Conservation (phyloP, 2,888 invertebrate species). For the Oligia fasciuncula region DNA sequence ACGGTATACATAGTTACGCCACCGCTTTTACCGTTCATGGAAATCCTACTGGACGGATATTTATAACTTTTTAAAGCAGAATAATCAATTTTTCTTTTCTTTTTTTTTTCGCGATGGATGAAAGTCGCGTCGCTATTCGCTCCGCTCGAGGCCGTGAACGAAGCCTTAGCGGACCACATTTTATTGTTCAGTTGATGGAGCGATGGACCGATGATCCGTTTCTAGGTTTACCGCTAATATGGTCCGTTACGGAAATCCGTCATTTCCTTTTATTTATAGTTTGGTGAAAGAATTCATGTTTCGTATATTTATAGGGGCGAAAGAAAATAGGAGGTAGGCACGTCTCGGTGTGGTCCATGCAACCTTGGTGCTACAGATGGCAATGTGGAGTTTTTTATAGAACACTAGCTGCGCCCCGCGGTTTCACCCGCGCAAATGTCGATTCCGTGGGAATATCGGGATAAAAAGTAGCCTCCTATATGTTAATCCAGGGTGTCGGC, state of each 20-base stretch:
- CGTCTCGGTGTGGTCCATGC: neutral
- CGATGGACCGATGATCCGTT: slow-evolving; percentile 43
- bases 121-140: neutral
- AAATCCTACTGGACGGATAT: neutral
- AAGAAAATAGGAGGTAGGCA: neutral
- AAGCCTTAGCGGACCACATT: slow-evolving; percentile 48
- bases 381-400: accelerated
- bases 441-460: too few species aligned
- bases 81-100: neutral
- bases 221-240: slow-evolving; percentile 46
- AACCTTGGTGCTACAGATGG: neutral
- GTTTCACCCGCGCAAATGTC: too few species aligned
- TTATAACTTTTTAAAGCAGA: neutral
- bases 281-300: slow-evolving; percentile 26
- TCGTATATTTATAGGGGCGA: neutral
- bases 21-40: too few species aligned
- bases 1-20: too few species aligned
- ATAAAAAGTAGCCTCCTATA: too few species aligned
- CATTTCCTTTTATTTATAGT: slow-evolving; percentile 46
- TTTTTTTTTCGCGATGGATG: neutral
- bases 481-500: too few species aligned
- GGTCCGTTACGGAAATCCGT: slow-evolving; percentile 29
- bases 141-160: neutral
- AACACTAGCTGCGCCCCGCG: neutral
- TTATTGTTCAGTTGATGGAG: slow-evolving; percentile 60